These are phyloP conservation scores for Sula dactylatra DNA, from an alignment of 2,113 vertebrate species.

Conservation along the genomic window DNA sequence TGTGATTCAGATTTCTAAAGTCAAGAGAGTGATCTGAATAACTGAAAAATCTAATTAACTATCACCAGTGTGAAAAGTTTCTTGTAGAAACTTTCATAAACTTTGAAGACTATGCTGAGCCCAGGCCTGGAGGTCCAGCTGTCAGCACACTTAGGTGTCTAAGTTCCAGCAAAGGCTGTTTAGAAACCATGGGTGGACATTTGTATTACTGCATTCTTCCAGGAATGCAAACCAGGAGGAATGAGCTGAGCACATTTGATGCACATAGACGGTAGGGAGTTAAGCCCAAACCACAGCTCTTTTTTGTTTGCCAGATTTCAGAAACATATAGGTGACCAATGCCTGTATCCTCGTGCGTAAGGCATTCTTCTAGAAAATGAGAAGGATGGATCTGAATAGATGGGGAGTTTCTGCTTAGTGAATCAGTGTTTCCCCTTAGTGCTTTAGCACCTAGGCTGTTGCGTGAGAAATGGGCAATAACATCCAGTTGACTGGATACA, in stretches of 20 bases:
- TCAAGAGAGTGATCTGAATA: neutral
- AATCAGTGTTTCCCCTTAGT: neutral
- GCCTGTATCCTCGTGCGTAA: neutral
- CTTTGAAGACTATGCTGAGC: neutral
- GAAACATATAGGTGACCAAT: neutral
- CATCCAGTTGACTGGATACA: neutral
- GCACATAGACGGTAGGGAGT: neutral
- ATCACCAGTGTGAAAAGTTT: neutral
- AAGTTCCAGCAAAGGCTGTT: neutral
- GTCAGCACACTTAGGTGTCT: neutral
- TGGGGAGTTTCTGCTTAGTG: neutral
- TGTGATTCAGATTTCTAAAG: neutral
- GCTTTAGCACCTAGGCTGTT: neutral
- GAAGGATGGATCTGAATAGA: neutral
- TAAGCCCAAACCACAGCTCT: neutral
- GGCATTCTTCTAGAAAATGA: neutral
- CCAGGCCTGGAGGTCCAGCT: neutral
- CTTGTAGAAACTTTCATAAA: neutral
- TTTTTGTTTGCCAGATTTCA: neutral
- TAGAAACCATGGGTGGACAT: neutral
- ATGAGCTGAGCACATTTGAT: neutral
- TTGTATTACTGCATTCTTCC: neutral
- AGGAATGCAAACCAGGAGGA: neutral
- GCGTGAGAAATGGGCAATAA: neutral
- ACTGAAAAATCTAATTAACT: neutral